Evolutionary conservation across 2,888 invertebrate species (phyloP).

Genomic region (Sisyra nigra): DNA sequence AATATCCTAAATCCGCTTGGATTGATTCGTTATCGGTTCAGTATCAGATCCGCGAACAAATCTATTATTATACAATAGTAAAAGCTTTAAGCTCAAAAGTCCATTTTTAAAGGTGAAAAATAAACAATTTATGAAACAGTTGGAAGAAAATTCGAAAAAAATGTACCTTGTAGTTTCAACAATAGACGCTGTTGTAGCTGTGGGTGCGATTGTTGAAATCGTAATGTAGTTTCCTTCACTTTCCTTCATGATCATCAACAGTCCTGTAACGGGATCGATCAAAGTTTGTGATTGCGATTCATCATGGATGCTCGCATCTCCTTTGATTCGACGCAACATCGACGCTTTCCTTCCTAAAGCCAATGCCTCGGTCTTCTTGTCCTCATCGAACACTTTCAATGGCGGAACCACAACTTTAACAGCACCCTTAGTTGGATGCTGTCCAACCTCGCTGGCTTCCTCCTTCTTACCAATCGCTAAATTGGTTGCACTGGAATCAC

Average conservation of each 20-base stretch:
- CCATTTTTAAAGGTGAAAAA: too few species aligned
- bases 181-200: not conserved
- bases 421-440: too few species aligned
- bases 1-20: too few species aligned
- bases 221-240: conserved; percentile 52
- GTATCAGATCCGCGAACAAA: too few species aligned
- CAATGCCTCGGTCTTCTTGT: conserved; percentile 17
- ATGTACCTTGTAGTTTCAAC: conserved; percentile 1
- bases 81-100: too few species aligned
- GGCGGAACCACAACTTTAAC: conserved; percentile 8
- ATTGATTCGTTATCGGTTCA: too few species aligned
- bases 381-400: conserved; percentile 13
- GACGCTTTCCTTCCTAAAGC: conserved; percentile 21
- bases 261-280: conserved; percentile 60
- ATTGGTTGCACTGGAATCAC: not conserved
- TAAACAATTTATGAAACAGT: too few species aligned
- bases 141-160: too few species aligned
- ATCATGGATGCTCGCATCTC: conserved; percentile 21
- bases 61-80: too few species aligned
- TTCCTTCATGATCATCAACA: conserved; percentile 51
- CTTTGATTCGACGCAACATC: conserved; percentile 25
- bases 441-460: not conserved
- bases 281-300: conserved; percentile 42
- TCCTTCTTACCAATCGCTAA: not conserved
- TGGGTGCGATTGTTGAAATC: conserved; percentile 22